These are phyloP conservation scores for Noturus placidus DNA, from an alignment of 2,113 vertebrate genomes.

Conservation along the genomic window DNA sequence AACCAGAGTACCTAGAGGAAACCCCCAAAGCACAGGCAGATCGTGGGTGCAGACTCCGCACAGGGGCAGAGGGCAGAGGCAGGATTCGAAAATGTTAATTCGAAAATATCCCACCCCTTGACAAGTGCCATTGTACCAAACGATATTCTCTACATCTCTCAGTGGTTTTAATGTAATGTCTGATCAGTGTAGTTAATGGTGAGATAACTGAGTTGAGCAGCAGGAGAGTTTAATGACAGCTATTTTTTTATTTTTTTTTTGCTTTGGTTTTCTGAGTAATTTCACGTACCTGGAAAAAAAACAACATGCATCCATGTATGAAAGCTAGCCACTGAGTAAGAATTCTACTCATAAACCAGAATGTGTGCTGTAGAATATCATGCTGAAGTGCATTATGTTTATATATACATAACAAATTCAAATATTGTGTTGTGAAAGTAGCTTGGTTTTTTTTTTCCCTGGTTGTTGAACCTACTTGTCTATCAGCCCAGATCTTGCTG, in stretches of 20 bases:
- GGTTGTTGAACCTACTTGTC: not conserved
- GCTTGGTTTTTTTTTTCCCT: not conserved
- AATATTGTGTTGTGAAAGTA: not conserved
- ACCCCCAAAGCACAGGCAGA: too few species aligned
- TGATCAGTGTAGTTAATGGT: not conserved
- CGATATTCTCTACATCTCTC: too few species aligned
- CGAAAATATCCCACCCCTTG: too few species aligned
- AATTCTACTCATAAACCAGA: not conserved
- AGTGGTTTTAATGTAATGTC: too few species aligned
- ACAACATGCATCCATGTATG: not conserved
- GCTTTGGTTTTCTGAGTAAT: not conserved
- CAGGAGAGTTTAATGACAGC: not conserved
- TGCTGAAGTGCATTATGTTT: not conserved
- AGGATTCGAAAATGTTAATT: not conserved
- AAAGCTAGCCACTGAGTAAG: not conserved
- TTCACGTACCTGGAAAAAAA: not conserved
- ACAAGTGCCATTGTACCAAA: too few species aligned
- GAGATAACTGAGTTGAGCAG: not conserved
- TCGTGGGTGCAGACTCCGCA: too few species aligned
- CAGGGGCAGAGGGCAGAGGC: too few species aligned
- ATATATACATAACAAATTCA: not conserved
- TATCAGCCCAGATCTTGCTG: not conserved
- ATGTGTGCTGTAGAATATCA: not conserved
- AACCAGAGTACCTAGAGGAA: too few species aligned
- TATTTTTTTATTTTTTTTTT: not conserved